Evolutionary conservation across 2,888 invertebrate species (phyloP), one percentile per base, ranked within the genome.

Genomic region (Epirrhoe alternata): DNA sequence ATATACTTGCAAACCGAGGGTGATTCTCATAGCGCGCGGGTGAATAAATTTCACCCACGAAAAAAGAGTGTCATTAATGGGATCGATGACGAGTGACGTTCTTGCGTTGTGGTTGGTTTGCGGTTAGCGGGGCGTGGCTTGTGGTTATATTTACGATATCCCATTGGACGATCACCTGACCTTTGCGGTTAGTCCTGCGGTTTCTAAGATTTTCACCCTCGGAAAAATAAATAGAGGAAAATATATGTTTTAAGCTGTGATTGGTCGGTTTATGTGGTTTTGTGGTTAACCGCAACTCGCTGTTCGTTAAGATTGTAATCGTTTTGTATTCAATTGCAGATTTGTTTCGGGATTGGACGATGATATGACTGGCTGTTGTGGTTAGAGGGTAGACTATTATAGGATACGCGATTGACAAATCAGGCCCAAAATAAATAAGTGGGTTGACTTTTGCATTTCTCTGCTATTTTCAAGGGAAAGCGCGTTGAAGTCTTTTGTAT

Each of bases 111-210:
- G 93, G 94, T 94, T 94, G 94, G 94, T 93, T 95, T 95, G 95
- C 90, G 95, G 95, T 95, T 94, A 93, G 84, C 81, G 83, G 92
- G 95, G 95, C 94, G 95, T 93, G 94, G 94, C 87, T 90, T 94
- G 94, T 80, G 95, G 94, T 94, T 89, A 91, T 87, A 93, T 92
- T 92, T 92, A 91, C 90, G 89, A 89, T 83, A 86, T 87, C 81
- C 89, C 82, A 95, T 95, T 95, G 95, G 95, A 85, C 89, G 89
- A 92, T 90, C 84, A 91, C 88, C 89, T 93, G 90, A 92, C 92
- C 91, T 92, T 93, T 93, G 94, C 81, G 94, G 94, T 93, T 93
- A 92, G 89, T 85, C 87, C 79, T 95, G 95, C 88, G 95, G 95
- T 95, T 94, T 92, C 91, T 91, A 93, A 93, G 94, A 93, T 92